These are phyloP conservation scores for Falcunculus frontatus DNA, from an alignment of 2,113 vertebrate species.

Conservation along the genomic window DNA sequence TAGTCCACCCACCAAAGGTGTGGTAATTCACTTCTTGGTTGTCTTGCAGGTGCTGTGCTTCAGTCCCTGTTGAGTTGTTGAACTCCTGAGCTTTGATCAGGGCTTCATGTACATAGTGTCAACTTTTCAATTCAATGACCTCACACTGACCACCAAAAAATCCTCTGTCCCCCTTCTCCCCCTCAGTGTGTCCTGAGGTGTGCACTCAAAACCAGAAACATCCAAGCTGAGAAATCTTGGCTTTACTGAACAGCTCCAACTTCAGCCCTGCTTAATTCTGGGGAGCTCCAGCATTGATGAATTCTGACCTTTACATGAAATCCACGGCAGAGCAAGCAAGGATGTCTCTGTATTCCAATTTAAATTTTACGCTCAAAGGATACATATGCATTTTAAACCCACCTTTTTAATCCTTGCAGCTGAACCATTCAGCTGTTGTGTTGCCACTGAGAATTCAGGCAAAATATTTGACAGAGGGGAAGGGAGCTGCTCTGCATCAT, in stretches of 20 bases:
- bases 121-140: neutral
- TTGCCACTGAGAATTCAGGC: neutral
- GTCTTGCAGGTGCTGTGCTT: neutral
- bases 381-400: neutral
- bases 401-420: conserved; percentile 4
- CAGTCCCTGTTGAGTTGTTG: neutral
- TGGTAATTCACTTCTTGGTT: neutral
- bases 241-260: neutral
- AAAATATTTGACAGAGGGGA: neutral
- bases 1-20: neutral
- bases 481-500: neutral
- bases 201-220: neutral
- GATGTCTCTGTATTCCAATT: neutral
- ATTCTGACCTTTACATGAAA: neutral
- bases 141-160: neutral
- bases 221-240: neutral
- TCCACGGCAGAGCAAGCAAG: neutral
- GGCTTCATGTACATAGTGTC: neutral
- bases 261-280: neutral
- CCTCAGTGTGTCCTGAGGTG: neutral
- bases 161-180: neutral
- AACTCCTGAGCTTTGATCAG: neutral
- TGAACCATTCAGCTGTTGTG: conserved; percentile 1
- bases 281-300: neutral
- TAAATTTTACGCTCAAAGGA: conserved; percentile 22